Evolutionary conservation across 2,113 vertebrate species (phyloP).

Genomic region (Phrynosoma platyrhinos): DNA sequence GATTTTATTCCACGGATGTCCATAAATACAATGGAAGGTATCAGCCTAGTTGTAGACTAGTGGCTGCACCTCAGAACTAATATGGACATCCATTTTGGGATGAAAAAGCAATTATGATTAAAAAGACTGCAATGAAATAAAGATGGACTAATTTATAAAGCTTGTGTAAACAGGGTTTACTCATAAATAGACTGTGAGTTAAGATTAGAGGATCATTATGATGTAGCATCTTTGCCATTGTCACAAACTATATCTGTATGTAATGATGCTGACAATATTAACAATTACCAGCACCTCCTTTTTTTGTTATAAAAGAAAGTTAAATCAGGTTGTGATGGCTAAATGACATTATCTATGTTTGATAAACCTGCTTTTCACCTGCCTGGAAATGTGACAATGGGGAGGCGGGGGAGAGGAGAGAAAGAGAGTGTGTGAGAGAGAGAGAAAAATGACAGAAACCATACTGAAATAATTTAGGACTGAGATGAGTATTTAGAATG

Average conservation of each 20-base stretch:
- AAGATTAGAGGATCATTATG: not conserved
- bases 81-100: no score
- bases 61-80: no score
- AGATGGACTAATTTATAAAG: not conserved
- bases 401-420: no score
- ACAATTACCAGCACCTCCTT: not conserved
- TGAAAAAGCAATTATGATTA: no score
- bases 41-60: no score
- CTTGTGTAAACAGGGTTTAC: not conserved
- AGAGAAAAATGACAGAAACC: not conserved
- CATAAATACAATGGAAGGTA: not conserved
- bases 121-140: not conserved
- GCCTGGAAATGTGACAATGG: not conserved
- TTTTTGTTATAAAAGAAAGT: not conserved
- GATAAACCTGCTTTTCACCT: not conserved
- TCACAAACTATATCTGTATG: no score
- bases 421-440: no score
- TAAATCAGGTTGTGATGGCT: no score
- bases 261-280: not conserved
- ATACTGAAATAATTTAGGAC: not conserved
- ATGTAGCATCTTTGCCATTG: no score
- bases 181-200: not conserved
- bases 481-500: not conserved
- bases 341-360: not conserved
- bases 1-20: not conserved